Evolutionary conservation across 2,888 invertebrate genomes (phyloP).

Genomic region (Ochlodes sylvanus): DNA sequence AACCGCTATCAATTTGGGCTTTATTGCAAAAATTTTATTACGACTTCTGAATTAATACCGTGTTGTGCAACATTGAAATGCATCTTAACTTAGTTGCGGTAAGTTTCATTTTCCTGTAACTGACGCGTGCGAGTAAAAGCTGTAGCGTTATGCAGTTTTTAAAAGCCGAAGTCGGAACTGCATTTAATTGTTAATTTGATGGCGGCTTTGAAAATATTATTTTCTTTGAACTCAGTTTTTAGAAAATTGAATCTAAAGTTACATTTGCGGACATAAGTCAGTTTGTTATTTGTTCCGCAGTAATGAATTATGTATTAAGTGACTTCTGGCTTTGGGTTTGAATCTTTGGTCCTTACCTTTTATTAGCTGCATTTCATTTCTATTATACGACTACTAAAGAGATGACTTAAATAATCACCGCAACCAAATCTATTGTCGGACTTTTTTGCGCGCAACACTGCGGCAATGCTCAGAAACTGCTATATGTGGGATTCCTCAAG

Average conservation of each 20-base stretch:
- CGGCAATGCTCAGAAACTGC: too few relatives aligned
- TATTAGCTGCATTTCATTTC: too few relatives aligned
- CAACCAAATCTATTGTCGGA: too few relatives aligned
- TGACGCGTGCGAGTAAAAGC: not conserved
- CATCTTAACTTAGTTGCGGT: slow-evolving; percentile 13
- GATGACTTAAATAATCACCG: too few relatives aligned
- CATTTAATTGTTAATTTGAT: slow-evolving; percentile 27
- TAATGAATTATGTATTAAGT: too few relatives aligned
- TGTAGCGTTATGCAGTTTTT: slow-evolving; percentile 19
- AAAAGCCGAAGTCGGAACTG: slow-evolving; percentile 17
- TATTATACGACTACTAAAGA: too few relatives aligned
- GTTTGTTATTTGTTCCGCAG: not conserved
- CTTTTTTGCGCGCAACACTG: too few relatives aligned
- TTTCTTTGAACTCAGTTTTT: slow-evolving; percentile 8
- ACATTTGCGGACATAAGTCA: not conserved
- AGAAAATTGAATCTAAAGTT: not conserved
- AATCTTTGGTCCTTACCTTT: too few relatives aligned
- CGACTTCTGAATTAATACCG: slow-evolving; percentile 53
- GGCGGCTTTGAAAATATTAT: slow-evolving; percentile 19
- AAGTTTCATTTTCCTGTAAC: slow-evolving; percentile 11
- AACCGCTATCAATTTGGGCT: slow-evolving; percentile 54
- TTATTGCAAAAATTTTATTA: slow-evolving; percentile 55
- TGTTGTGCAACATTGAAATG: slow-evolving; percentile 34
- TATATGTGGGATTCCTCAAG: too few relatives aligned
- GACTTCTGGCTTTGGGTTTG: too few relatives aligned